phyloP scores from a whole-genome alignment of 2,888 invertebrate species.

The Aphrophora alni region DNA sequence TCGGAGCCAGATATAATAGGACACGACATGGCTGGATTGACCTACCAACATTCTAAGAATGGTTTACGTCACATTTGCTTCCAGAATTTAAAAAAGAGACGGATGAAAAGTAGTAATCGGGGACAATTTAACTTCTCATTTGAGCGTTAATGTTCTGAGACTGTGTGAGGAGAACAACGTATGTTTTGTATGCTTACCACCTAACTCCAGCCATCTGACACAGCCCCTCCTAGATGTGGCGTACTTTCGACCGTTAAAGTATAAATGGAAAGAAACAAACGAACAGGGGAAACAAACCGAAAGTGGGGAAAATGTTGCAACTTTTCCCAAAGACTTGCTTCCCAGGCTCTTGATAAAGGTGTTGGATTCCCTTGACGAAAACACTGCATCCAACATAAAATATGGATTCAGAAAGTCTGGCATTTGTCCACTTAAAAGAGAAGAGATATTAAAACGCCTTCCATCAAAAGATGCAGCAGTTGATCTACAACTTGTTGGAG shows the following conservation, averaged over 20 bases:
- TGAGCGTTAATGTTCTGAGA: constrained; percentile 38
- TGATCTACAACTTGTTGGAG: constrained; percentile 20
- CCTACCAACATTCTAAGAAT: constrained; percentile 53
- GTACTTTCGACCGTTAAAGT: constrained; percentile 48
- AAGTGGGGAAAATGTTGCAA: constrained; percentile 20
- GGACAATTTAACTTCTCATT: constrained; percentile 44
- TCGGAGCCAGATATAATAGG: constrained; percentile 55
- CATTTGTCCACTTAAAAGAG: not conserved
- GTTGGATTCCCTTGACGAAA: constrained; percentile 17
- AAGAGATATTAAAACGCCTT: constrained; percentile 10
- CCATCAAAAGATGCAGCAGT: constrained; percentile 18
- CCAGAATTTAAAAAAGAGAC: constrained; percentile 41
- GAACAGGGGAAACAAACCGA: constrained; percentile 35
- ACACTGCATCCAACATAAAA: constrained; percentile 12
- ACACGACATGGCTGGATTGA: constrained; percentile 57
- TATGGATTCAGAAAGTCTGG: constrained; percentile 23
- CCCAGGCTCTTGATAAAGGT: constrained; percentile 32
- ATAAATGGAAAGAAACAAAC: constrained; percentile 40
- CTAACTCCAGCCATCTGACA: constrained; percentile 44
- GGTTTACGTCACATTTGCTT: constrained; percentile 49
- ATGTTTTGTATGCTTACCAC: constrained; percentile 49
- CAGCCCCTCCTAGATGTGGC: constrained; percentile 52
- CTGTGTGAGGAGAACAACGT: constrained; percentile 47
- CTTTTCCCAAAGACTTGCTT: constrained; percentile 38
- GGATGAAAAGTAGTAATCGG: constrained; percentile 43